Conservation (phyloP, 2,888 invertebrate genomes). For the Bruchidius siliquastri region DNA sequence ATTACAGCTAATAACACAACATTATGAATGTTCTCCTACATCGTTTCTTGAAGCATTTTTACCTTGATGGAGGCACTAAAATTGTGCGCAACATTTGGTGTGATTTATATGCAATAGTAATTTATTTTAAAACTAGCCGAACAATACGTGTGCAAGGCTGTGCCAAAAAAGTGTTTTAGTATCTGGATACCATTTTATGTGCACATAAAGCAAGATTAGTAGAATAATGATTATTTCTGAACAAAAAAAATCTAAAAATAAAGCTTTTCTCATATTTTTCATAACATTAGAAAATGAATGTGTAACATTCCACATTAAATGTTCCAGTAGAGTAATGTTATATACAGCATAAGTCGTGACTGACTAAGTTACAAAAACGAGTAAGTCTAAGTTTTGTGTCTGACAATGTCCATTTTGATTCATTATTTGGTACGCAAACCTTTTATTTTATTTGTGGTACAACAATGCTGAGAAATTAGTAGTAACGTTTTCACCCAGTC, state of each 20-base stretch:
- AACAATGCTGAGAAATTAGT: too few species aligned
- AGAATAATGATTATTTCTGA: not conserved
- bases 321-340: too few species aligned
- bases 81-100: not conserved
- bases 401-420: too few species aligned
- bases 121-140: not conserved
- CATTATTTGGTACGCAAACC: too few species aligned
- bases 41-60: not conserved
- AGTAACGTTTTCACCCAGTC: too few species aligned
- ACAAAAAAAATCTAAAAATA: not conserved
- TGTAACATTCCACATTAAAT: too few species aligned
- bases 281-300: too few species aligned
- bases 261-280: not conserved
- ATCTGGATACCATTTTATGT: not conserved
- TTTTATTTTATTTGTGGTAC: too few species aligned
- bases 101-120: not conserved
- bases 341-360: too few species aligned
- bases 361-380: too few species aligned
- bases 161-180: not conserved
- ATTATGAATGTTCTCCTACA: not conserved
- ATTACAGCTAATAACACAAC: too few species aligned
- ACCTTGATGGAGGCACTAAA: not conserved
- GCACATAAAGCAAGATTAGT: not conserved
- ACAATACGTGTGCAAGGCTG: not conserved
- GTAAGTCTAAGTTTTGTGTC: too few species aligned